Conservation (phyloP, 2,888 invertebrate genomes). For the Bombylius discolor region DNA sequence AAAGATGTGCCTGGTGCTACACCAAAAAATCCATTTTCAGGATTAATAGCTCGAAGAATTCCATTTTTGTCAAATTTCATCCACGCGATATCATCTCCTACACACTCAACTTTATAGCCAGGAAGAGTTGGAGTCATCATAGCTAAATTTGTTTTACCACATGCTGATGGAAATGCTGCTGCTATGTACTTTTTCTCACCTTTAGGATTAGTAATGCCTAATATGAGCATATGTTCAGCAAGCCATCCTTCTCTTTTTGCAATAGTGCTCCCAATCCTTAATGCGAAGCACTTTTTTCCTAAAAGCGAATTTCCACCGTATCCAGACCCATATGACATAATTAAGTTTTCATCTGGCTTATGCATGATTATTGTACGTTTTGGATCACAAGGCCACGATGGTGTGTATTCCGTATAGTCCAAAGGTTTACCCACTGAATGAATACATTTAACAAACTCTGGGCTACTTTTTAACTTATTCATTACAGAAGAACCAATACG, state of each 20-base stretch:
- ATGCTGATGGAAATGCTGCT: slow-evolving; percentile 97
- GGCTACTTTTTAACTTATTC: slow-evolving; percentile 40
- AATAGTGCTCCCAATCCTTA: slow-evolving; percentile 89
- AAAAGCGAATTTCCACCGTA: slow-evolving; percentile 94
- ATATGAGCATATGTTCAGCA: slow-evolving; percentile 97
- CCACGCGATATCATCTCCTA: slow-evolving; percentile 99
- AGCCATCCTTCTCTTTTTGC: slow-evolving; percentile 93
- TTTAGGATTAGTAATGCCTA: slow-evolving; percentile 84
- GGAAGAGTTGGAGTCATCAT: slow-evolving; percentile 94
- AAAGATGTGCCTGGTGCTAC: slow-evolving; percentile 91
- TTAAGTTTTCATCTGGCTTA: slow-evolving; percentile 38
- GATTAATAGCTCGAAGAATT: slow-evolving; percentile 87
- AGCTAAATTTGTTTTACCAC: slow-evolving; percentile 97
- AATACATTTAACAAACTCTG: slow-evolving; percentile 75
- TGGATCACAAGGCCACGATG: slow-evolving; percentile 95
- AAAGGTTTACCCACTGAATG: slow-evolving; percentile 83
- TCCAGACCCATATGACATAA: slow-evolving; percentile 65
- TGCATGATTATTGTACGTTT: slow-evolving; percentile 87
- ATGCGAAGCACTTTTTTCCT: slow-evolving; percentile 96
- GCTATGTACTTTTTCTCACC: slow-evolving; percentile 86
- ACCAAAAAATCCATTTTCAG: slow-evolving; percentile 98
- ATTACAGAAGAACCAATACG: slow-evolving; percentile 58
- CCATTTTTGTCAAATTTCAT: slow-evolving; percentile 85
- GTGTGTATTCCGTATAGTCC: slow-evolving; percentile 43
- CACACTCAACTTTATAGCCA: slow-evolving; percentile 84